Evolutionary conservation across 2,888 invertebrate species (phyloP), one percentile per base, ranked within the genome.

Genomic region (Augochlorella aurata): DNA sequence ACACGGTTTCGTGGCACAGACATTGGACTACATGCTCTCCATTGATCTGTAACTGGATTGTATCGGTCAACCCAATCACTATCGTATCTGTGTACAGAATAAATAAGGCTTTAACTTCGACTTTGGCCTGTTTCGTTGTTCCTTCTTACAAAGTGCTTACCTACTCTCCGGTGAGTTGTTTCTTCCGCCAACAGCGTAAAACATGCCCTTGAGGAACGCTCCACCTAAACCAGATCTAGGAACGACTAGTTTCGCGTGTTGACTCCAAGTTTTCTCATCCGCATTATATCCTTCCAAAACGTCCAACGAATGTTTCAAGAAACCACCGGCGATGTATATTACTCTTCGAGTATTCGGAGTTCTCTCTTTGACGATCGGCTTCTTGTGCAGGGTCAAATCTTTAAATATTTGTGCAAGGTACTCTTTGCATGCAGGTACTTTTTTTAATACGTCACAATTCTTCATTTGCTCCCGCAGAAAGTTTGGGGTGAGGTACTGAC

Each of bases 291-390:
- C 97, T 93, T 98, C 98, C 90, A 98, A 94, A 83, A 97, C 95
- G 92, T 97, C 98, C 81, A 98, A 94, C 0, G 98, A 98, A 92
- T 98, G 97, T 81, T 97, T 95, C 87, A 96, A 96, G 94, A 98
- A 98, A 0, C 98, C 98, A 18, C 98, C 98, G 16, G 97, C 98
- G 63, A 98, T 96, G 94, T 98, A 98, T 86, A 98, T 97, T 85
- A 98, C 97, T 77, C 98, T 95, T 0, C 98, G 98, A 49, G 98
- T 97, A 93, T 97, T 97, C 24, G 98, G 98, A 69, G 97, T 96
- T 80, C 98, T 94, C 91, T 98, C 97, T 89, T 97, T 97, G 7
- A 98, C 97, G 47, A 96, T 95, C 0, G 97, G 97, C 87, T 96
- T 96, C 90, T 97, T 97, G 92, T 98, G 98, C 83, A 98, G 94